Base-by-base conservation (phyloP, 37 sponge, comb jelly and placozoan species). In the Petrosia ficiformis region DNA sequence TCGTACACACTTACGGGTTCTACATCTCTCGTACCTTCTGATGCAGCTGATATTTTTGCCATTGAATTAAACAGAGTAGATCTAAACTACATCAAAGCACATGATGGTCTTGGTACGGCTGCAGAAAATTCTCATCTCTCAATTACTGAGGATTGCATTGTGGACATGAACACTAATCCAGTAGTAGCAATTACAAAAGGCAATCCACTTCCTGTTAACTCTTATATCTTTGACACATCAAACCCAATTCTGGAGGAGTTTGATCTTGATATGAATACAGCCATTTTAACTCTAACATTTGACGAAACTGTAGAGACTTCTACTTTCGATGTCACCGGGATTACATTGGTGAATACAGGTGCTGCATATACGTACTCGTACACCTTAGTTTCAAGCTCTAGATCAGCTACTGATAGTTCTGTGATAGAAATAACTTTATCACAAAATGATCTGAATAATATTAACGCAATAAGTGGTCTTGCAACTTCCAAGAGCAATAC, bases 241-340 rank as follows among this genome's bases (percentile, higher is more conserved):
- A n/a, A 56, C 8, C 83, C 92, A 19, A 57, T 43, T 48, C 80
- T 95, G 44, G 59, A 41, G 16, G 52, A 42, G 0, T 95, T 88
- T 42, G 35, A 69, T 39, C 68, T 95, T 24, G 82, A 95, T 75
- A 65, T 91, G 76, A 79, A 95, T 59, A 42, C 61, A 16, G 89
- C 89, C 5, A 14, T 59, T 14, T 56, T 95, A 5, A 65, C n/a
- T 10, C 68, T 91, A 24, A 82, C 77, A 1, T 95, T 91, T 52
- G 78, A 81, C 31, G 96, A 95, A 61, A 86, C 89, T 2, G 82
- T 95, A 10, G 56, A 82, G 39, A 90, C 83, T 26, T 35, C 41
- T 1, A 68, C 86, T 5, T 77, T 90, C 41, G 69, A 84, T 60
- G 56, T 83, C 14, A 65, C 79, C 33, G 75, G 63, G 30, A 19